These are phyloP conservation scores for Brachyrhaphis roseni DNA, from an alignment of 2,797 vertebrate species.

Conservation along the genomic window DNA sequence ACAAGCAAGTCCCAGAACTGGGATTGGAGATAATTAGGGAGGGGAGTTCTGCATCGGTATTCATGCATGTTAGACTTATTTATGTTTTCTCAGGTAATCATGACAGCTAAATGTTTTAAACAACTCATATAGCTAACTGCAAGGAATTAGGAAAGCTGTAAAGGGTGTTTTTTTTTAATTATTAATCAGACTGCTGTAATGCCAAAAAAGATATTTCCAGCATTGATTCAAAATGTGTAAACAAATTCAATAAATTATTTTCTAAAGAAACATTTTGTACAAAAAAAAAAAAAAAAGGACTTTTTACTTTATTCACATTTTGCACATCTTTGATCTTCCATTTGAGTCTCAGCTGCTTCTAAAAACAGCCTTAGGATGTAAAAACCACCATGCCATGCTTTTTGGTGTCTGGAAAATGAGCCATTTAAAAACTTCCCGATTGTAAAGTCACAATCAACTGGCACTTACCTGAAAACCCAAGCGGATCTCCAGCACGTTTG, in stretches of 20 bases:
- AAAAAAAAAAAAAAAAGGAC: neutral
- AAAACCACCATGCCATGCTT: too few species aligned
- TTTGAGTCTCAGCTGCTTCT: too few species aligned
- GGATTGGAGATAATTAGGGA: slow-evolving; percentile 24
- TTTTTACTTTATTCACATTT: neutral
- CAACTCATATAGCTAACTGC: neutral
- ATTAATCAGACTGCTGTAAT: too few species aligned
- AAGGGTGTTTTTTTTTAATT: neutral
- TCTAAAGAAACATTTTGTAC: neutral
- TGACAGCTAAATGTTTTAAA: neutral
- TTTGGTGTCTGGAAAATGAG: too few species aligned
- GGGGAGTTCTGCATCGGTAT: slow-evolving; percentile 2
- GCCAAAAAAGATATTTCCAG: too few species aligned
- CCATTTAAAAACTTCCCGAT: too few species aligned
- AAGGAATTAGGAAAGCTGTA: neutral
- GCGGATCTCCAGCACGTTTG: too few species aligned
- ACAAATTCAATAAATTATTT: neutral
- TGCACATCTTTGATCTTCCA: neutral
- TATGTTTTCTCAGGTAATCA: neutral
- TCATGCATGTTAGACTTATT: neutral
- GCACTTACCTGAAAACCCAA: too few species aligned
- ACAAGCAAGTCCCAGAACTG: neutral
- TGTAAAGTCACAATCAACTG: too few species aligned
- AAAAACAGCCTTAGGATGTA: too few species aligned
- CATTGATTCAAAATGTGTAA: neutral